phyloP scores from a whole-genome alignment of 2,797 vertebrate species.

The Poecilia wingei region DNA sequence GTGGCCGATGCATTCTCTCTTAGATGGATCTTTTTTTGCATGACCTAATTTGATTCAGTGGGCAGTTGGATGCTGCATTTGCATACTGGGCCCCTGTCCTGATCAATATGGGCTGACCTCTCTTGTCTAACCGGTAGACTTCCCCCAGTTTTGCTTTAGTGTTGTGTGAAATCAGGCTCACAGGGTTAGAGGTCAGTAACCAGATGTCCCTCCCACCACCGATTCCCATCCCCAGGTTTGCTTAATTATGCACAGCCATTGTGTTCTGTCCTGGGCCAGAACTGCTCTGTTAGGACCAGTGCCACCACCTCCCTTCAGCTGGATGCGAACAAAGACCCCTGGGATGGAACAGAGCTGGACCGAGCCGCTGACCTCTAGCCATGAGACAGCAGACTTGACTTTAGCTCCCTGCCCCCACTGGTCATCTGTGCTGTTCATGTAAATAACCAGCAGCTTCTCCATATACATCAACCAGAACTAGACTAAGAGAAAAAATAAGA shows the following conservation, averaged over 20 bases:
- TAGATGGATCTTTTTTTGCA: slow-evolving; percentile 24
- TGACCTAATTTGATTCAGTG: slow-evolving; percentile 50
- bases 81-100: slow-evolving; percentile 58
- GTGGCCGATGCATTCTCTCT: slow-evolving; percentile 19
- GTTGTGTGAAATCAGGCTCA: slow-evolving; percentile 72
- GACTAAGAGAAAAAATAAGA: not conserved
- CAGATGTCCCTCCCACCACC: slow-evolving; percentile 80
- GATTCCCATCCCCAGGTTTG: slow-evolving; percentile 71
- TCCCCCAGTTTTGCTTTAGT: slow-evolving; percentile 52
- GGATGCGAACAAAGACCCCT: slow-evolving; percentile 68
- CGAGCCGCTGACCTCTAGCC: slow-evolving; percentile 63
- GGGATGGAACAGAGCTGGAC: slow-evolving; percentile 67
- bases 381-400: slow-evolving; percentile 69
- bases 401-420: slow-evolving; percentile 49
- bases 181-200: slow-evolving; percentile 75
- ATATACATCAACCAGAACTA: slow-evolving; percentile 15
- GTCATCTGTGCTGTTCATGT: slow-evolving; percentile 51
- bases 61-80: slow-evolving; percentile 65
- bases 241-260: slow-evolving; percentile 77
- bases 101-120: slow-evolving; percentile 74
- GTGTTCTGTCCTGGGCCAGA: slow-evolving; percentile 65
- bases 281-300: slow-evolving; percentile 51
- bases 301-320: slow-evolving; percentile 64
- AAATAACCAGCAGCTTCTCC: slow-evolving; percentile 49
- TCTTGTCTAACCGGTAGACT: slow-evolving; percentile 63